Evolutionary conservation across 2,888 invertebrate species (phyloP), one percentile per base, ranked within the genome.

Genomic region (Beris chalybata): DNA sequence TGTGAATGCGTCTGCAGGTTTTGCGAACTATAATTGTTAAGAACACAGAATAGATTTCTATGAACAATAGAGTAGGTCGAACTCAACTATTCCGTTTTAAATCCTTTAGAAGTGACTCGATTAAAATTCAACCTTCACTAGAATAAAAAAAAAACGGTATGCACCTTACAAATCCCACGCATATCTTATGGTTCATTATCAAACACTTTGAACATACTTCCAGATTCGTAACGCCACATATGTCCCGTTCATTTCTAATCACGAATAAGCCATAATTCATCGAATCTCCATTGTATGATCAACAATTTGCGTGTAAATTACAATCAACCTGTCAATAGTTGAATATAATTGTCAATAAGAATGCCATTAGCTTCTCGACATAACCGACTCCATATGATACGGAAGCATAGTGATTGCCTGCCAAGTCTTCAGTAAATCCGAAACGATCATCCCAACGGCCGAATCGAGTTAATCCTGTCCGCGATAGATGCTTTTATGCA

Each of bases 321-420:
- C 54, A 64, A 54, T 54, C 64, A 64, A 54, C 44, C 64, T 64
- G 64, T 64, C 64, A 64, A 64, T 64, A 52, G 54, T 61, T 54
- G 53, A 64, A 64, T 64, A 54, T 64, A 64, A 64, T 64, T 64
- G 64, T 64, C 64, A 64, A 64, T 64, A 64, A 64, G 54, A 64
- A 64, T 54, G 54, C 64, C 64, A 64, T 64, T 64, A 64, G 64
- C 64, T 54, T 54, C 64, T 59, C 59, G 30, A 48, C 31, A 48
- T 32, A 32, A 59, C 31, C 32, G 47, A 12, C 30, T 5, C 48
- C 9, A 11, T 6, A 12, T 6, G 13, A 48, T 48, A 22, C 15
- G 15, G 50, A 15, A 22, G 50, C 50, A 15, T 48, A 13, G 48
- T 48, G 15, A n/a, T 11, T 15, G 48, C 48, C 50, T 15, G 50